A percentile compares a stretch with the other conserved stretches of the same genome.
These are phyloP conservation scores for Bombus fervidus DNA, from an alignment of 1,140 invertebrate species.

Conservation along the genomic window DNA sequence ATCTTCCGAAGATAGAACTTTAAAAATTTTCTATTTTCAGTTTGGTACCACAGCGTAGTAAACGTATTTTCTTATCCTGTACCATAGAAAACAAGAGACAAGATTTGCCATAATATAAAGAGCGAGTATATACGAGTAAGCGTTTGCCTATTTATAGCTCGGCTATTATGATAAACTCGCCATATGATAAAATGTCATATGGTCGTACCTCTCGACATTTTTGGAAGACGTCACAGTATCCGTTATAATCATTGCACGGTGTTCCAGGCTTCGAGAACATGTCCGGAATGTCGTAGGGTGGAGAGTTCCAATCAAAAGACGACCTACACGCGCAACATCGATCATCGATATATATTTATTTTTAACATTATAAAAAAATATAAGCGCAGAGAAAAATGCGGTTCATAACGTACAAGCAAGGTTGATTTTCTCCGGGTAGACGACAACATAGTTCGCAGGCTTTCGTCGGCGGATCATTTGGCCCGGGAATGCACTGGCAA, in stretches of 20 bases:
- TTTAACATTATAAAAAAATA: neutral
- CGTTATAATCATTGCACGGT: slow-evolving; percentile 99
- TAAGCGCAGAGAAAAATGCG: neutral
- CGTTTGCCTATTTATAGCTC: no score
- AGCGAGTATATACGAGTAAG: no score
- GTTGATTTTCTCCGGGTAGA: slow-evolving; percentile 90
- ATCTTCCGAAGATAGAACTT: no score
- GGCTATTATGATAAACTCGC: no score
- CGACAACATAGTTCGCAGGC: slow-evolving; percentile 96
- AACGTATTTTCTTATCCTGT: no score
- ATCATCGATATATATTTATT: neutral
- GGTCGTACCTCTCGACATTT: slow-evolving; percentile 88
- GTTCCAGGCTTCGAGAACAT: slow-evolving; percentile 97
- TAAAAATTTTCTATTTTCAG: no score
- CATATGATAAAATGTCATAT: neutral
- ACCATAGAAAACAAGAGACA: no score
- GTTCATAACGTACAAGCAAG: slow-evolving; percentile 84
- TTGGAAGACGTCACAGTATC: slow-evolving; percentile 99
- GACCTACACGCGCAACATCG: slow-evolving; percentile 85
- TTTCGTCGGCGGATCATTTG: slow-evolving; percentile 90
- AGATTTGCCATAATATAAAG: no score
- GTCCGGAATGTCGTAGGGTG: slow-evolving; percentile 94
- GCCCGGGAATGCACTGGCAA: slow-evolving; percentile 93
- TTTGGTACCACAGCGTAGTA: no score
- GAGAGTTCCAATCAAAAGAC: slow-evolving; percentile 94